Conservation (phyloP, 1,140 invertebrate species). For the Drosophila leontia region DNA sequence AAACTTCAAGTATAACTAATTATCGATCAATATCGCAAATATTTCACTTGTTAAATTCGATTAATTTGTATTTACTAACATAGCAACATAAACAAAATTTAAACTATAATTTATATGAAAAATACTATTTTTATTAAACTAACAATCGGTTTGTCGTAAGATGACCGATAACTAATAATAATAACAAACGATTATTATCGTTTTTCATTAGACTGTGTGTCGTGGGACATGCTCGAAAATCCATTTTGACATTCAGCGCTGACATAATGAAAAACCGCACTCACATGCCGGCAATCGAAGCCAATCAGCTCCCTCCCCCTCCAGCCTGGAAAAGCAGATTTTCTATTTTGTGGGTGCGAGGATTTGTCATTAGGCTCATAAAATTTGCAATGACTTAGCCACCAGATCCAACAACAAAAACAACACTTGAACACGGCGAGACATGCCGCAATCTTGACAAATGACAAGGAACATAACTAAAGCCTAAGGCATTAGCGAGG, state of each 20-base stretch:
- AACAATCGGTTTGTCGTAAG: neutral
- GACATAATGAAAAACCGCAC: constrained; percentile 61
- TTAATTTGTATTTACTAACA: no score
- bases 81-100: neutral
- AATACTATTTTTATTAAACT: neutral
- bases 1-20: no score
- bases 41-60: neutral
- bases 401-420: constrained; percentile 9
- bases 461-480: constrained; percentile 21
- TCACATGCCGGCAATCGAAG: constrained; percentile 33
- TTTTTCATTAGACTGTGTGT: neutral
- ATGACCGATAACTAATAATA: neutral
- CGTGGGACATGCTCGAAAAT: constrained; percentile 58
- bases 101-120: neutral
- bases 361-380: constrained; percentile 75
- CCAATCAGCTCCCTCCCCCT: constrained; percentile 10
- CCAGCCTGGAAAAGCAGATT: neutral
- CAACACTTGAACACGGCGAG: neutral
- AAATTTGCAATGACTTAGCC: constrained; percentile 69
- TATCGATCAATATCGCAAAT: neutral
- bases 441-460: constrained; percentile 46
- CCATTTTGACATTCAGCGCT: constrained; percentile 63
- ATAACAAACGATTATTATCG: no score
- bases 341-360: constrained; percentile 29
- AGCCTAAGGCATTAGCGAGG: neutral